Evolutionary conservation across 2,797 vertebrate genomes (phyloP).

Genomic region (Salarias fasciatus): DNA sequence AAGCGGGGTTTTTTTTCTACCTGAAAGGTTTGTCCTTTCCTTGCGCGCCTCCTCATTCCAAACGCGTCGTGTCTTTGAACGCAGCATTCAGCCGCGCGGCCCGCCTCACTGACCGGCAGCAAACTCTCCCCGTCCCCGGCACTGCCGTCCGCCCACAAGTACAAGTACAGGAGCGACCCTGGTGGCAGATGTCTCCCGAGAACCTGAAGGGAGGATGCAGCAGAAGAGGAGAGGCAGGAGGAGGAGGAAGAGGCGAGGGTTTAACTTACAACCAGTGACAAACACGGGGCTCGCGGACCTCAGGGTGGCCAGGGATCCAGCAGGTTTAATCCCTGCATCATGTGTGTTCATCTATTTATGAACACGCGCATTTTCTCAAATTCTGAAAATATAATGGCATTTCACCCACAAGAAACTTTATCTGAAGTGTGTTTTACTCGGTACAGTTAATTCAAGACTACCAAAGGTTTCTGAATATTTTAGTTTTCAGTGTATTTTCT

Average conservation of each 20-base stretch:
- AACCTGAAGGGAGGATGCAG: conserved; percentile 50
- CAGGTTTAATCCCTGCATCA: too few species aligned
- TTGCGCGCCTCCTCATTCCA: conserved; percentile 57
- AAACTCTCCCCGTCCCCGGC: background rate
- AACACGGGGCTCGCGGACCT: conserved; percentile 47
- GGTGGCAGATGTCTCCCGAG: conserved; percentile 33
- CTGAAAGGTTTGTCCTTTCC: conserved; percentile 44
- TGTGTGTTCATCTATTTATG: too few species aligned
- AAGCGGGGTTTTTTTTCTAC: conserved; percentile 26
- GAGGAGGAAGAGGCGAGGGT: conserved; percentile 44
- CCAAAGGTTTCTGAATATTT: too few species aligned
- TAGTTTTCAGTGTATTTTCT: too few species aligned
- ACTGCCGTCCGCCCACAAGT: conserved; percentile 1
- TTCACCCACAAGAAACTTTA: too few species aligned
- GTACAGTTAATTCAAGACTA: too few species aligned
- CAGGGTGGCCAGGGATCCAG: background rate
- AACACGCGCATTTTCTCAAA: too few species aligned
- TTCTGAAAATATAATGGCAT: too few species aligned
- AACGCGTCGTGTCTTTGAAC: conserved; percentile 34
- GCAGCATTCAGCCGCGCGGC: conserved; percentile 33
- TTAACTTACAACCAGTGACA: conserved; percentile 36
- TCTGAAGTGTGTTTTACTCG: too few species aligned
- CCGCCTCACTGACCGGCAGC: too few species aligned
- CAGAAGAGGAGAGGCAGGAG: conserved; percentile 37
- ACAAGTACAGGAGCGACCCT: conserved; percentile 11